Conservation (phyloP, 2,113 vertebrate species). For the Mesoclemmys tuberculata region DNA sequence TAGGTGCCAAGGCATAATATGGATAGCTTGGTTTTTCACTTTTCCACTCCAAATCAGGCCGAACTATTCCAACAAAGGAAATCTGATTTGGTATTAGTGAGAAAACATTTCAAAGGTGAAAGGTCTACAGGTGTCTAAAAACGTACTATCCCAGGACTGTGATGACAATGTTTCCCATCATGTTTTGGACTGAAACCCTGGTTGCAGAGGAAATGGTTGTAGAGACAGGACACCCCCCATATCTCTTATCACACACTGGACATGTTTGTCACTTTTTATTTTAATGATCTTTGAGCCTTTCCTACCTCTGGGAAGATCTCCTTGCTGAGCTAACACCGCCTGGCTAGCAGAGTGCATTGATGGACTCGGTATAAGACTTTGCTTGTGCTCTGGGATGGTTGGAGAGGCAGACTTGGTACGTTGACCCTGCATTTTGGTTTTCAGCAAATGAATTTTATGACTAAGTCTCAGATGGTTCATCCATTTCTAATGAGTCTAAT, state of each 20-base stretch:
- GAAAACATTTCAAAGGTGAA: neutral
- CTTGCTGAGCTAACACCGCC: neutral
- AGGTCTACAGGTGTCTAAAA: accelerated
- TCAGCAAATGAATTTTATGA: neutral
- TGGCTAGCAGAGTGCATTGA: accelerated
- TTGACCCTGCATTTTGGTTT: accelerated
- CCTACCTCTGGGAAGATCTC: neutral
- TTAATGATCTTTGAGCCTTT: neutral
- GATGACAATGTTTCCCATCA: accelerated
- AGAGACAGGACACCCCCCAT: neutral
- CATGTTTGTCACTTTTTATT: neutral
- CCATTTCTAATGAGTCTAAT: neutral
- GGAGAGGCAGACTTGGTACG: neutral
- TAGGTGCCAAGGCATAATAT: neutral
- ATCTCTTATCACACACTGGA: neutral
- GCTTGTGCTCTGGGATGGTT: neutral
- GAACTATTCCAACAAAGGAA: neutral
- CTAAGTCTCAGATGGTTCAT: neutral
- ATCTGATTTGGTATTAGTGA: neutral
- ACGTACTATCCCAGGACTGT: neutral
- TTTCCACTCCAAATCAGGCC: accelerated
- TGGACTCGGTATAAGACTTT: accelerated
- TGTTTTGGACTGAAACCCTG: neutral
- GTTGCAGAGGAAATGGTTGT: neutral
- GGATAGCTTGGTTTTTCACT: accelerated